phyloP scores from a whole-genome alignment of 2,797 vertebrate genomes.

The Triplophysa yarkandensis region DNA sequence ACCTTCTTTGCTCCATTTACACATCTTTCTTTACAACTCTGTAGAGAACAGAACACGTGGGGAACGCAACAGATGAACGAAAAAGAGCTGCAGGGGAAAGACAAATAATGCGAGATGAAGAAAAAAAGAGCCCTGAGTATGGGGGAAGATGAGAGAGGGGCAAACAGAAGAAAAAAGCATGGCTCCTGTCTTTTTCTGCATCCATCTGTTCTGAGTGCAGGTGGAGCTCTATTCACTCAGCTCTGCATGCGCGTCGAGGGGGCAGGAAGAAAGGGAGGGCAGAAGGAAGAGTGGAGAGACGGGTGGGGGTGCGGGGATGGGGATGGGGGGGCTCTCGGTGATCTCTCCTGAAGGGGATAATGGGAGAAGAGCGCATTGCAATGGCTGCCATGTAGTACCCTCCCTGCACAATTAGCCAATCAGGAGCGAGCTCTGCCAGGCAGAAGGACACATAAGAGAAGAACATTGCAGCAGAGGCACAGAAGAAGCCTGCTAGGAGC shows the following conservation, averaged over 20 bases:
- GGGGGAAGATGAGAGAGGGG: slow-evolving; percentile 52
- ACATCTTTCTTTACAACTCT: slow-evolving; percentile 5
- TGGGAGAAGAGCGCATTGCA: slow-evolving; percentile 80
- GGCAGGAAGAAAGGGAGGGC: slow-evolving; percentile 67
- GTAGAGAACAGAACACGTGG: slow-evolving; percentile 1
- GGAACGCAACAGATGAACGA: background rate
- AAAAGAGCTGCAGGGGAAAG: slow-evolving; percentile 49
- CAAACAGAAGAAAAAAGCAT: slow-evolving; percentile 62
- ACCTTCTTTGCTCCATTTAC: background rate
- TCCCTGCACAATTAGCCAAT: slow-evolving; percentile 87
- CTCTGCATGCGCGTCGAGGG: slow-evolving; percentile 71
- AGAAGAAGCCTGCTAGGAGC: slow-evolving; percentile 82
- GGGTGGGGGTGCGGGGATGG: slow-evolving; percentile 28
- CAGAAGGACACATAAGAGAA: slow-evolving; percentile 86
- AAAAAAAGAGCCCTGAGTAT: slow-evolving; percentile 31
- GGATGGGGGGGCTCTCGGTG: slow-evolving; percentile 58
- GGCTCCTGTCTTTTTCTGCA: slow-evolving; percentile 77
- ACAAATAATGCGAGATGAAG: slow-evolving; percentile 54
- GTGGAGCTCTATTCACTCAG: slow-evolving; percentile 81
- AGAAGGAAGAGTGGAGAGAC: slow-evolving; percentile 56
- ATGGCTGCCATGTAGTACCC: slow-evolving; percentile 84
- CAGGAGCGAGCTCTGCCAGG: slow-evolving; percentile 76
- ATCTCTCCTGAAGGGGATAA: slow-evolving; percentile 84
- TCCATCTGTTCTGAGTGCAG: slow-evolving; percentile 84
- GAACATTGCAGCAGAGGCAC: slow-evolving; percentile 86